Evolutionary conservation across 2,797 vertebrate species (phyloP), one percentile per base, ranked within the genome.

Genomic region (Phylloscopus collybita): DNA sequence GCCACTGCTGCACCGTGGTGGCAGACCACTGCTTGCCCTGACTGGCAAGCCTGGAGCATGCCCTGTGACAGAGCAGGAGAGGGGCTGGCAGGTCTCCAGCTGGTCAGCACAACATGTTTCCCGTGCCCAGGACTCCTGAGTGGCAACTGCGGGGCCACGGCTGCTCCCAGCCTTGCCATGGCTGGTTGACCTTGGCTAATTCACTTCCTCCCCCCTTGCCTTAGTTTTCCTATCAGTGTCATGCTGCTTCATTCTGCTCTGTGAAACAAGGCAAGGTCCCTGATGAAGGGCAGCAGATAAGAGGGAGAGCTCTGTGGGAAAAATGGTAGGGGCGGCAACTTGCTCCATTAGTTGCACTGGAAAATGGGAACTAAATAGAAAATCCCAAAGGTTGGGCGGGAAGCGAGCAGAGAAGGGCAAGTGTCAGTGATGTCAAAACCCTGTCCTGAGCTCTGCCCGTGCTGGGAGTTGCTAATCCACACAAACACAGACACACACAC

Each of bases 81-180:
- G 57, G 29, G 26, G 70, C 61, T 4, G 7, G 80, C 22, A 11
- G 36, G 57, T 64, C 42, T 32, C 14, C 2, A 42, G 57, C 44
- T 47, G 49, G 78, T 75, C 74, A 75, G 90, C 85, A 90, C 54
- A 84, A 71, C 2, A 3, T 0, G 0, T 32, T 74, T 88, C 61
- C 83, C 60, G 61, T 2, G n/a, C 62, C 38, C 0, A 1, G 57
- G 67, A 69, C 32, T 90, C 75, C 75, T 0, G 1, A 69, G 26
- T 0, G 0, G 78, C 2, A 3, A 50, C 15, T 47, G 32, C 0
- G 0, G 11, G 23, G 66, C 74, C 38, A 40, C 23, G 40, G 54
- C 67, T 89, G 65, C 53, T 76, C 67, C 36, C 0, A 0, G 66
- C 50, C 66, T 57, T 4, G 14, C n/a, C 5, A 3, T 0, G 3